phyloP scores from a whole-genome alignment of 2,888 invertebrate genomes.

The Leucoma salicis region DNA sequence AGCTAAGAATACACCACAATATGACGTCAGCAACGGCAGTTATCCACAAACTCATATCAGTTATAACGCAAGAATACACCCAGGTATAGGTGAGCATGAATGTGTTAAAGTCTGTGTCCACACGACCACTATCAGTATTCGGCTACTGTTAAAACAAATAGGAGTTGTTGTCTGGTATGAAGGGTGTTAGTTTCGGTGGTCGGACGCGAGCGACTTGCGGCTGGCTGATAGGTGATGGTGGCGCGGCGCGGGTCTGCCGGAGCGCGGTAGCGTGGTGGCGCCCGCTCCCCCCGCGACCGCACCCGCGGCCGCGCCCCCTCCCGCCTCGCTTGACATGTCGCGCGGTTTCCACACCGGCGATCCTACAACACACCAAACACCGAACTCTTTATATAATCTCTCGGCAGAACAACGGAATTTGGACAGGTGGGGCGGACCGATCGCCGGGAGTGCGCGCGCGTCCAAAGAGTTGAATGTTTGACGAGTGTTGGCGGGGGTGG shows the following conservation, averaged over 20 bases:
- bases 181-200: conserved; percentile 37
- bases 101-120: not conserved
- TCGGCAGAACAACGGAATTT: conserved; percentile 54
- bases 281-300: conserved; percentile 43
- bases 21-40: too few species aligned
- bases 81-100: too few species aligned
- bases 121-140: not conserved
- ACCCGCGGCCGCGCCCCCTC: conserved; percentile 33
- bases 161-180: conserved; percentile 1
- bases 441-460: conserved; percentile 62
- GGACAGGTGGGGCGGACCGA: conserved; percentile 53
- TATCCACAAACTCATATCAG: too few species aligned
- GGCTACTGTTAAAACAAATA: conserved; percentile 3
- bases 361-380: conserved; percentile 90
- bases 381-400: conserved; percentile 74
- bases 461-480: conserved; percentile 83
- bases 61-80: too few species aligned
- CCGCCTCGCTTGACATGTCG: conserved; percentile 87
- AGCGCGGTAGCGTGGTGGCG: conserved; percentile 73
- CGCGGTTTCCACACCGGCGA: conserved; percentile 99
- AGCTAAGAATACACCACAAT: too few species aligned
- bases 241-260: conserved; percentile 73
- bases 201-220: conserved; percentile 80
- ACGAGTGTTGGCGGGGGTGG: conserved; percentile 68
- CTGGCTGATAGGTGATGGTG: conserved; percentile 74